Conservation (phyloP, 2,113 vertebrate species). For the Equus przewalskii region DNA sequence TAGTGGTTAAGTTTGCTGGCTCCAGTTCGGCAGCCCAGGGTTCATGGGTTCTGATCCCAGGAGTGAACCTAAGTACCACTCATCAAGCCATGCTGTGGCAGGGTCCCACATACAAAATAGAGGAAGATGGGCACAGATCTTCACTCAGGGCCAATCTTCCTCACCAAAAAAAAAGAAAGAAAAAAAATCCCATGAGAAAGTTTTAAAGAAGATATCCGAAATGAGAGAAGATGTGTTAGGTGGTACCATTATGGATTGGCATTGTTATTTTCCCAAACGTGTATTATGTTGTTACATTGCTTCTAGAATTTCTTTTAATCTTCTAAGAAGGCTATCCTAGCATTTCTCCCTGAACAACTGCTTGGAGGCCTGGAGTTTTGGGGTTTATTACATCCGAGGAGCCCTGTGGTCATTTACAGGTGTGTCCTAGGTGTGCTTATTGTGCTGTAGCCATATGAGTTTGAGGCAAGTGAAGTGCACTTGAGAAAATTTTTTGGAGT, state of each 20-base stretch:
- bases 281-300: fast-evolving
- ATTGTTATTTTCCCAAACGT: too few relatives aligned
- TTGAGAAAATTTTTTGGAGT: fast-evolving
- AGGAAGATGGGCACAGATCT: too few relatives aligned
- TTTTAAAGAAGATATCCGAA: fast-evolving
- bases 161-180: too few relatives aligned
- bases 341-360: background rate
- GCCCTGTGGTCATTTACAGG: fast-evolving
- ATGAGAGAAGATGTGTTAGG: fast-evolving
- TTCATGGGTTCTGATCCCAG: too few relatives aligned
- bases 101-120: too few relatives aligned
- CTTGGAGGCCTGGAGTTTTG: background rate
- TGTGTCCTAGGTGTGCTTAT: fast-evolving
- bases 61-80: too few relatives aligned
- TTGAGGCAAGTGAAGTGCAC: fast-evolving
- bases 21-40: too few relatives aligned
- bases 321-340: fast-evolving
- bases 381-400: background rate
- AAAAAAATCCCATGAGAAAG: background rate
- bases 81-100: too few relatives aligned
- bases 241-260: fast-evolving
- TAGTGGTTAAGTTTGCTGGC: too few relatives aligned
- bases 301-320: background rate
- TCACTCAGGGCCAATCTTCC: too few relatives aligned
- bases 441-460: fast-evolving